These are phyloP conservation scores for Phalacrocorax brasilianus DNA, from an alignment of 2,113 vertebrate species.

Conservation along the genomic window DNA sequence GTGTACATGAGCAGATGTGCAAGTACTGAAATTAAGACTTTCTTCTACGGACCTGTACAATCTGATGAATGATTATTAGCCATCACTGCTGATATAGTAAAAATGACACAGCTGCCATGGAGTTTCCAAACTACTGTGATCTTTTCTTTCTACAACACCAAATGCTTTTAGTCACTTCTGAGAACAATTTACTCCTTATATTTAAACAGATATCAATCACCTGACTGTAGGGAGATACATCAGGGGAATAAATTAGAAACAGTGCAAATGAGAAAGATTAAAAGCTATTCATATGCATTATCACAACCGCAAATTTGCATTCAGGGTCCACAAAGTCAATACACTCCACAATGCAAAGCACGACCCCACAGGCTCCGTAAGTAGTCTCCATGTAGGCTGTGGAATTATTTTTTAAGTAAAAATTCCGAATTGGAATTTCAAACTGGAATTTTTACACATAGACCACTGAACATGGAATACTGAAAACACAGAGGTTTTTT, in stretches of 20 bases:
- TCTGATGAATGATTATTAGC: neutral
- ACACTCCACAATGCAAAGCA: neutral
- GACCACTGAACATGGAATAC: neutral
- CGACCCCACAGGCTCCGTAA: neutral
- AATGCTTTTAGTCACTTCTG: neutral
- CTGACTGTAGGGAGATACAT: neutral
- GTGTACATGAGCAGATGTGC: neutral
- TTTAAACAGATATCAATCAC: neutral
- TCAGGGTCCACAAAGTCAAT: neutral
- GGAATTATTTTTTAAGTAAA: neutral
- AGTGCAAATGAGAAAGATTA: neutral
- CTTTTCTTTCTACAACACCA: neutral
- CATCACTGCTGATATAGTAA: neutral
- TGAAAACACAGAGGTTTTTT: neutral
- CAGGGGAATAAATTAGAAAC: neutral
- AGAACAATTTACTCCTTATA: neutral
- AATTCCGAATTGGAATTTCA: neutral
- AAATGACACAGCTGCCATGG: neutral
- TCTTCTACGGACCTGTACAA: neutral
- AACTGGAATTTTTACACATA: neutral
- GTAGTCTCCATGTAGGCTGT: neutral
- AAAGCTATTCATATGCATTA: neutral
- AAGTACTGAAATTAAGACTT: neutral
- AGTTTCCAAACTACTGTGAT: neutral
- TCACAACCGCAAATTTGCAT: neutral